A percentile compares a stretch with the other conserved stretches of the same genome.
These are phyloP conservation scores for Melanotaenia maccullochi DNA, from an alignment of 2,797 vertebrate species.

Conservation along the genomic window DNA sequence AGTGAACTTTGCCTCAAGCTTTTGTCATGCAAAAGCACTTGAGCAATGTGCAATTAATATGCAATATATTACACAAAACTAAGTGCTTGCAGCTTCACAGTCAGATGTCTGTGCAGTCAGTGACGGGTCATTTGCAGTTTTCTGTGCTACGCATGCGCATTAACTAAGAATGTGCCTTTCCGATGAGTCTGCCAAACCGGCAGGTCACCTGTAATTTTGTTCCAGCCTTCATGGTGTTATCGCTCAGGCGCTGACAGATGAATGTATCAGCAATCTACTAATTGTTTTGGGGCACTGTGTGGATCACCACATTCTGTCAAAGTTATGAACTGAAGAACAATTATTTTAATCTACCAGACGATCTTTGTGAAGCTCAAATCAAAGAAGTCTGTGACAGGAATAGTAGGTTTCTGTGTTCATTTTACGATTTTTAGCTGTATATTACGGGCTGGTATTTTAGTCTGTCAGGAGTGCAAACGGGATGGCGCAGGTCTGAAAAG, in stretches of 20 bases:
- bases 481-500: constrained; percentile 45
- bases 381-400: constrained; percentile 12
- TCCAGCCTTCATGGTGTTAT: background rate
- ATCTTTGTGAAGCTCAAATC: constrained; percentile 21
- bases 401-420: constrained; percentile 19
- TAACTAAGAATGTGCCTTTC: no score
- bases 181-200: no score
- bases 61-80: no score
- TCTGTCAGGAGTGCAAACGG: constrained; percentile 43
- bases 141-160: no score
- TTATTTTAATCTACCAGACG: constrained; percentile 11
- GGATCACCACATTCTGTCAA: background rate
- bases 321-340: background rate
- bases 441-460: constrained; percentile 29
- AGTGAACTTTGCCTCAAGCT: no score
- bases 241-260: background rate
- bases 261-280: background rate
- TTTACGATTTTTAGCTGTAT: constrained; percentile 30
- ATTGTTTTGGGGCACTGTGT: constrained; percentile 14
- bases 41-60: no score
- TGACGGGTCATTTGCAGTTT: no score
- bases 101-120: no score
- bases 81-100: no score
- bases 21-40: no score
- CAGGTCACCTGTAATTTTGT: no score